Conservation (phyloP, 2,888 invertebrate species). For the Lasioglossum marginatum region DNA sequence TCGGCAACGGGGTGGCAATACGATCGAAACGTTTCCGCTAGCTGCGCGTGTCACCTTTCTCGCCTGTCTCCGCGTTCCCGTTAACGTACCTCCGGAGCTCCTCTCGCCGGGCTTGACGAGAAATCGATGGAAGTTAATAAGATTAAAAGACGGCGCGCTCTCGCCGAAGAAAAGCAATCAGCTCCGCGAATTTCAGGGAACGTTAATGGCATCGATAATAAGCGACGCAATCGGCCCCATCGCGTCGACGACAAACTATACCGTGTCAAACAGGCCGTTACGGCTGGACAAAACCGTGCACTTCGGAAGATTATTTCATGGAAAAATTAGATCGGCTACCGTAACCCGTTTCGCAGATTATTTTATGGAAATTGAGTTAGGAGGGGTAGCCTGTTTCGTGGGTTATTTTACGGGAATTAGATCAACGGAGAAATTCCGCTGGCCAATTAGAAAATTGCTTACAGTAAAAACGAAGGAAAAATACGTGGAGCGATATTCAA, state of each 20-base stretch:
- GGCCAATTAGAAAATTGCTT: not conserved
- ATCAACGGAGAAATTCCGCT: not conserved
- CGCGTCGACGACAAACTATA: not conserved
- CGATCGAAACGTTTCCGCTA: not conserved
- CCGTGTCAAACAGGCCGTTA: not conserved
- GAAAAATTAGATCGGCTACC: not conserved
- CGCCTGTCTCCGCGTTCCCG: slow-evolving; percentile 18
- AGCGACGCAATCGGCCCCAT: not conserved
- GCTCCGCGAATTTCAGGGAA: slow-evolving; percentile 28
- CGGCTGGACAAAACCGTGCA: not conserved
- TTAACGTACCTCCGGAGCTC: slow-evolving; percentile 19
- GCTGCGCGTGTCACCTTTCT: slow-evolving; percentile 9
- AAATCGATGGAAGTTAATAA: slow-evolving; percentile 55
- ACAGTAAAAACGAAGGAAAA: not conserved
- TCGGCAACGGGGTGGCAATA: not conserved
- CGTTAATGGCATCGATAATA: slow-evolving; percentile 35
- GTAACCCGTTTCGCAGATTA: not conserved
- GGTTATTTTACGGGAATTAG: not conserved
- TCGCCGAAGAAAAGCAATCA: slow-evolving; percentile 47
- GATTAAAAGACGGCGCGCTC: slow-evolving; percentile 39
- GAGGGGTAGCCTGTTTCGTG: not conserved
- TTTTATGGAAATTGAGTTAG: not conserved
- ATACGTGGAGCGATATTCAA: not conserved
- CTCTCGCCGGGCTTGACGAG: slow-evolving; percentile 33
- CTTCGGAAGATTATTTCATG: not conserved